Conservation (phyloP, 2,888 invertebrate species). For the Coremacera marginata region DNA sequence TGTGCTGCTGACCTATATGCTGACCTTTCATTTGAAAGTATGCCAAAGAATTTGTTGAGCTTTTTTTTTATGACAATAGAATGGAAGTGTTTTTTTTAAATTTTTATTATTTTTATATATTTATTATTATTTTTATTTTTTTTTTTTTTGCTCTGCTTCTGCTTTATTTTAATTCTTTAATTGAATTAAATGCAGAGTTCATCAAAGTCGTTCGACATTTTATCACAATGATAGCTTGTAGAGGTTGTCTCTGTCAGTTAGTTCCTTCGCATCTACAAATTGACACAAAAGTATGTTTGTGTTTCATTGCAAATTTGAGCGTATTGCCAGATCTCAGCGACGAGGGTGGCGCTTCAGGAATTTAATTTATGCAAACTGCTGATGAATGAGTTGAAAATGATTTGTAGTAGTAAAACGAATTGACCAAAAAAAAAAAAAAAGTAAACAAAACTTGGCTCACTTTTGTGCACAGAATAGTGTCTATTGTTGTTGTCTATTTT, state of each 20-base stretch:
- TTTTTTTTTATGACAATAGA: background rate
- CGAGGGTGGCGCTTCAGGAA: constrained; percentile 45
- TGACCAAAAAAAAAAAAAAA: background rate
- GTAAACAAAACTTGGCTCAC: constrained; percentile 17
- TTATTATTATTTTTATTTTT: background rate
- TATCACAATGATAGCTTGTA: background rate
- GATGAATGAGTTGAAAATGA: constrained; percentile 18
- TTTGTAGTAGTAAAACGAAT: background rate
- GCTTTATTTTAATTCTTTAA: background rate
- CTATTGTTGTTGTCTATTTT: background rate
- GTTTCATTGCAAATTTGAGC: background rate
- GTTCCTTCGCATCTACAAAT: background rate
- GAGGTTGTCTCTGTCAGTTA: background rate
- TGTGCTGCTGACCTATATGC: constrained; percentile 4
- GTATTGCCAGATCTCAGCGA: background rate
- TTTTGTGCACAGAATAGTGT: background rate
- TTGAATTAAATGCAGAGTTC: background rate
- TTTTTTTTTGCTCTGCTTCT: background rate
- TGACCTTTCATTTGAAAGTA: background rate
- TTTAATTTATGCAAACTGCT: constrained; percentile 47
- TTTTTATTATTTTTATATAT: background rate
- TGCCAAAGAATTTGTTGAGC: background rate
- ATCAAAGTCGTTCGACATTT: constrained; percentile 17
- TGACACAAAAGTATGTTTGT: background rate
- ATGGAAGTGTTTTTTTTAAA: background rate